A percentile compares a stretch with the other conserved stretches of the same genome.
phyloP scores from a whole-genome alignment of 2,113 vertebrate genomes.

The Corydoras sp. region DNA sequence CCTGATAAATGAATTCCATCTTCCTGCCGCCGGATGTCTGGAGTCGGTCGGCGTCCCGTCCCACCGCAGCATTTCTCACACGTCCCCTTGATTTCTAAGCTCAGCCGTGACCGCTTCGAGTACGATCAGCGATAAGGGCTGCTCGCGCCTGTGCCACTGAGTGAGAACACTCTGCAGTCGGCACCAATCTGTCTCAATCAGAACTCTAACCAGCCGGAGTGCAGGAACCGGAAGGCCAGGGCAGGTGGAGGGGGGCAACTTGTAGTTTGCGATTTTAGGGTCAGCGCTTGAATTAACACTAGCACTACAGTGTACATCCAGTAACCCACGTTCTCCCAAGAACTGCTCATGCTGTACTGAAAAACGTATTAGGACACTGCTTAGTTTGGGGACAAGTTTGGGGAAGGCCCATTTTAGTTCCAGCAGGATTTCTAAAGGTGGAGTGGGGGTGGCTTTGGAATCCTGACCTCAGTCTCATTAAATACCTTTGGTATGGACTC shows the following conservation, averaged over 20 bases:
- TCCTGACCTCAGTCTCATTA: too few species aligned
- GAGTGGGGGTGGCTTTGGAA: too few species aligned
- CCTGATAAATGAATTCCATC: constrained; percentile 67
- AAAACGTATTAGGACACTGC: too few species aligned
- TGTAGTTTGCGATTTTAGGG: too few species aligned
- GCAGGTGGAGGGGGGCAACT: background rate
- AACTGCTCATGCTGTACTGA: too few species aligned
- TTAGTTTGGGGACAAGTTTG: too few species aligned
- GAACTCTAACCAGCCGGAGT: constrained; percentile 43
- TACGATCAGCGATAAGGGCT: constrained; percentile 51
- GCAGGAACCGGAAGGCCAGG: background rate
- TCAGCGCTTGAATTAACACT: too few species aligned
- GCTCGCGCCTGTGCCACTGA: constrained; percentile 37
- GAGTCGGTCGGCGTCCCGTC: constrained; percentile 48
- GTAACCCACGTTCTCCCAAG: too few species aligned
- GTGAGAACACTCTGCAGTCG: constrained; percentile 38
- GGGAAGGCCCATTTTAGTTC: too few species aligned
- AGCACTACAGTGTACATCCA: too few species aligned
- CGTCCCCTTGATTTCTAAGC: constrained; percentile 55
- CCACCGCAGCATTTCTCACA: constrained; percentile 40
- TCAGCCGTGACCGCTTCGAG: constrained; percentile 48
- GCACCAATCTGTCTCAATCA: constrained; percentile 59
- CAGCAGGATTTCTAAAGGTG: too few species aligned
- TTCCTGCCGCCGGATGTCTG: constrained; percentile 57
- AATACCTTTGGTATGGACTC: too few species aligned